These are phyloP conservation scores for Sciaenops ocellatus DNA, from an alignment of 2,797 vertebrate species.

Conservation along the genomic window DNA sequence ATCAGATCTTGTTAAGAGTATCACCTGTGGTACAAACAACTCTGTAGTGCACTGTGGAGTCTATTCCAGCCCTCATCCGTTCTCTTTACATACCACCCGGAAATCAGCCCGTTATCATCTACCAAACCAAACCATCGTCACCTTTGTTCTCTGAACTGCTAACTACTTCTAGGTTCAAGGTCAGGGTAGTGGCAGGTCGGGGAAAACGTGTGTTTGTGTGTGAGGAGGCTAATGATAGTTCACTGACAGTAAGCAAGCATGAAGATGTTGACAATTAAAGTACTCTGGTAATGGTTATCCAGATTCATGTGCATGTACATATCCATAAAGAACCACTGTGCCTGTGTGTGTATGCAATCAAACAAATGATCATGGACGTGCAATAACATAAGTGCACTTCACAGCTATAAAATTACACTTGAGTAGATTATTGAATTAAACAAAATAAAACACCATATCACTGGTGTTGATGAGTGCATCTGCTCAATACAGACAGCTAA, in stretches of 20 bases:
- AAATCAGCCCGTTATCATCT: conserved; percentile 57
- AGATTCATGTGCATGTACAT: conserved; percentile 22
- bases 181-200: conserved; percentile 55
- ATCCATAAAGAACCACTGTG: conserved; percentile 24
- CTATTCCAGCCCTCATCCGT: not conserved
- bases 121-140: conserved; percentile 44
- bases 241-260: conserved; percentile 18
- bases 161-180: conserved; percentile 70
- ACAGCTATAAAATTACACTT: conserved; percentile 76
- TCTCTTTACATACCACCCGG: conserved; percentile 17
- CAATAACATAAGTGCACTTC: conserved; percentile 67
- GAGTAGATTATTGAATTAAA: conserved; percentile 72
- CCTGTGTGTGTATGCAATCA: conserved; percentile 23
- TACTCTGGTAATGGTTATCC: conserved; percentile 28
- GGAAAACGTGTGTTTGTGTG: conserved; percentile 11
- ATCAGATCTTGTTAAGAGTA: conserved; percentile 53
- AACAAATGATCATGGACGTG: conserved; percentile 22
- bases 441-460: conserved; percentile 64
- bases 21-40: conserved; percentile 64
- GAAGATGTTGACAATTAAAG: conserved; percentile 31
- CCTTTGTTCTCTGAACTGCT: conserved; percentile 55
- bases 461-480: conserved; percentile 71
- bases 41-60: conserved; percentile 10
- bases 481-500: conserved; percentile 61
- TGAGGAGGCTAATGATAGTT: conserved; percentile 6